Percentiles rank a stretch among this genome's conserved stretches.
phyloP scores from a whole-genome alignment of 2,888 invertebrate genomes.

The Andricus curvator region DNA sequence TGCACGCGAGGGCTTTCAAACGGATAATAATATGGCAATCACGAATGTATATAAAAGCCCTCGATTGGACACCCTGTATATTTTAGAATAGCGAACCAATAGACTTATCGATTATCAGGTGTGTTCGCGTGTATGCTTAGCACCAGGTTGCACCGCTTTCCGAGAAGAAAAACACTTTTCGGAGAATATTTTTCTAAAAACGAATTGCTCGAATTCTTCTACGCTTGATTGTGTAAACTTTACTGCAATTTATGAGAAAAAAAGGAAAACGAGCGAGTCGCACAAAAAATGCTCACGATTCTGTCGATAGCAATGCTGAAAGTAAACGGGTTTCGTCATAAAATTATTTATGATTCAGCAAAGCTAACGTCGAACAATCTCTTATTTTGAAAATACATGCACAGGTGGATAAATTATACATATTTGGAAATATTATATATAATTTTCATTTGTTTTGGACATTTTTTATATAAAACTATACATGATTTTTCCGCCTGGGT shows the following conservation, averaged over 20 bases:
- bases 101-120: conserved; percentile 40
- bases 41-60: conserved; percentile 19
- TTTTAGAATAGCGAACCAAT: conserved; percentile 37
- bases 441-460: no score
- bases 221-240: not conserved
- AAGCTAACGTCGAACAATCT: not conserved
- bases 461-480: no score
- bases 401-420: no score
- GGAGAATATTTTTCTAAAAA: conserved; percentile 31
- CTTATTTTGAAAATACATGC: no score
- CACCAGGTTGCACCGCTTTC: conserved; percentile 28
- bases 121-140: conserved; percentile 26
- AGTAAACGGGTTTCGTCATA: conserved; percentile 7
- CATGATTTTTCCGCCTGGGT: no score
- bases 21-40: not conserved
- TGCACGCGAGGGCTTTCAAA: not conserved
- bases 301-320: conserved; percentile 26
- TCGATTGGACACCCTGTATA: conserved; percentile 3
- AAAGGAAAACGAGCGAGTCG: conserved; percentile 8
- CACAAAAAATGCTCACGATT: conserved; percentile 37
- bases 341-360: not conserved
- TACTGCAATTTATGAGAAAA: not conserved
- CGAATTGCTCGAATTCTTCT: conserved; percentile 9
- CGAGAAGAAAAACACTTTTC: conserved; percentile 7
- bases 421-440: no score